phyloP scores from a whole-genome alignment of 2,113 vertebrate genomes.

The Oncorhynchus kisutch region DNA sequence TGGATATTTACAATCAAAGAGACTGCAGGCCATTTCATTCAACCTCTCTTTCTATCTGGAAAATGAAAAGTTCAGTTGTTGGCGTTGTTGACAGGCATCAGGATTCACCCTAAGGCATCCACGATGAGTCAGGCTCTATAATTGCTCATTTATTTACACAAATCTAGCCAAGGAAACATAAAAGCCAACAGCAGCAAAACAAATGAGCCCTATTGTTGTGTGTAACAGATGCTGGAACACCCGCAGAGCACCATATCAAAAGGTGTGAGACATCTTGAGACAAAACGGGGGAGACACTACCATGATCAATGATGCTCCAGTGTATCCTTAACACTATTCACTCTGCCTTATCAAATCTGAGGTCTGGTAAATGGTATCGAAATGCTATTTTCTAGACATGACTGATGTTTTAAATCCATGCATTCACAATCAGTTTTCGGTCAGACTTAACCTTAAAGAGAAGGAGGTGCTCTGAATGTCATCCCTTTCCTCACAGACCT shows the following conservation, averaged over 20 bases:
- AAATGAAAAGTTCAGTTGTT: conserved; percentile 23
- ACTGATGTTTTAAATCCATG: conserved; percentile 57
- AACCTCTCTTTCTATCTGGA: conserved; percentile 14
- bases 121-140: conserved; percentile 7
- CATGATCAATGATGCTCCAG: conserved; percentile 42
- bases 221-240: conserved; percentile 16
- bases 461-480: conserved; percentile 69
- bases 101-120: conserved; percentile 29
- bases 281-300: conserved; percentile 16
- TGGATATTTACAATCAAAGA: conserved; percentile 48
- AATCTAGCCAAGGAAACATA: conserved; percentile 17
- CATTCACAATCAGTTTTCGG: conserved; percentile 56
- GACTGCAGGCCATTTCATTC: conserved; percentile 32
- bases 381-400: conserved; percentile 28
- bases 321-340: conserved; percentile 15
- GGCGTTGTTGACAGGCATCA: conserved; percentile 20
- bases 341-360: conserved; percentile 6
- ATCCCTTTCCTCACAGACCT: conserved; percentile 66
- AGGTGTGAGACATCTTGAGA: conserved; percentile 34
- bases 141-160: conserved; percentile 39
- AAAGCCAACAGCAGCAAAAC: neutral
- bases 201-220: conserved; percentile 19
- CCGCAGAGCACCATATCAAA: conserved; percentile 15
- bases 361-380: conserved; percentile 38
- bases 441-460: conserved; percentile 72